Percentiles rank a stretch among this genome's conserved stretches.
Conservation (phyloP, 37 sponge, comb jelly and placozoan species). For the Diacarnus erythraeanus region DNA sequence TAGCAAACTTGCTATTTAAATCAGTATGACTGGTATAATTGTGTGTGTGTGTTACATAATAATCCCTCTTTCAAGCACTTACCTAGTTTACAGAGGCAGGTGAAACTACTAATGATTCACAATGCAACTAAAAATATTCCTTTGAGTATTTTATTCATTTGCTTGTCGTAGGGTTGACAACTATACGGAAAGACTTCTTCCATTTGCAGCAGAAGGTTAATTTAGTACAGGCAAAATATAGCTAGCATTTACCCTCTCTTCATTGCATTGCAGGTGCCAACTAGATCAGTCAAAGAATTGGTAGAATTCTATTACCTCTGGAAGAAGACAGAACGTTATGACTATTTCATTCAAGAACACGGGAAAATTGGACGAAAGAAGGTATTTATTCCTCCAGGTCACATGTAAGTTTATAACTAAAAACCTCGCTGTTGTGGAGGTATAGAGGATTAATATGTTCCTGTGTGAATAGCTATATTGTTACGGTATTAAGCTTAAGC, state of each 20-base stretch:
- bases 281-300: slow-evolving; percentile 83
- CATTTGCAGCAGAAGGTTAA: background rate
- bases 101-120: too few relatives aligned
- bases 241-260: background rate
- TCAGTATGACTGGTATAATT: too few relatives aligned
- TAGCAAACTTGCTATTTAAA: too few relatives aligned
- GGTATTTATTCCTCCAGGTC: slow-evolving; percentile 44
- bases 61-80: too few relatives aligned
- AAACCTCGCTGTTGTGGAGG: too few relatives aligned
- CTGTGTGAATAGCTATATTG: too few relatives aligned
- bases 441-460: too few relatives aligned
- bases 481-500: too few relatives aligned
- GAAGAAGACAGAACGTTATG: slow-evolving; percentile 93
- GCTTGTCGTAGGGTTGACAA: background rate
- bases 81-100: too few relatives aligned
- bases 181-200: background rate
- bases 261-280: slow-evolving; percentile 43
- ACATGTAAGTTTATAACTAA: slow-evolving; percentile 41
- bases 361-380: slow-evolving; percentile 51
- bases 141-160: too few relatives aligned
- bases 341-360: slow-evolving; percentile 41
- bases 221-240: background rate
- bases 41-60: too few relatives aligned
- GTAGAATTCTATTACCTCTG: slow-evolving; percentile 95
- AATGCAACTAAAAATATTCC: too few relatives aligned